These are phyloP conservation scores for Phylloscopus collybita DNA, from an alignment of 2,797 vertebrate genomes.

Conservation along the genomic window DNA sequence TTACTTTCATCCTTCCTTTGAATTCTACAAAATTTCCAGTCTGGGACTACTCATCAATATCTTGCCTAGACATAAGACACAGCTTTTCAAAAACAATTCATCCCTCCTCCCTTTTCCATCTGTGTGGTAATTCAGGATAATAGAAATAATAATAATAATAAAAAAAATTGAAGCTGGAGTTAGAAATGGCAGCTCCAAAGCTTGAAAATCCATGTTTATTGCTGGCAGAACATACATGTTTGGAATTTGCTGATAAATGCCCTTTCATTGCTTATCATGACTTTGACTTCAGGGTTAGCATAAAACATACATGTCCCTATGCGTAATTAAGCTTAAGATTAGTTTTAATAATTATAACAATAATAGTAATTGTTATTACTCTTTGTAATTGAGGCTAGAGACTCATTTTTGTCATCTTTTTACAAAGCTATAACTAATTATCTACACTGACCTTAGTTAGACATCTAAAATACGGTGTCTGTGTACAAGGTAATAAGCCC, in stretches of 20 bases:
- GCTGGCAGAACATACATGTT: not conserved
- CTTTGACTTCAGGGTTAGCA: not conserved
- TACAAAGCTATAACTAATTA: not conserved
- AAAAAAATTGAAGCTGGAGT: not conserved
- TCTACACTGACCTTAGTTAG: not conserved
- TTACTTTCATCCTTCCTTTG: conserved; percentile 47
- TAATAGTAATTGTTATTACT: not conserved
- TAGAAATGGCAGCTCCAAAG: not conserved
- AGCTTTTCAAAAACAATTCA: conserved; percentile 5
- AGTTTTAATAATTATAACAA: not conserved
- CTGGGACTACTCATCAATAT: conserved; percentile 11
- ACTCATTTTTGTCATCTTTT: not conserved
- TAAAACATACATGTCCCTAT: not conserved
- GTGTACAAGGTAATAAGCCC: not conserved
- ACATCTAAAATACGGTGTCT: not conserved
- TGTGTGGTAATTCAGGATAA: not conserved
- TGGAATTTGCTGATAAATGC: not conserved
- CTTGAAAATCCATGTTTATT: not conserved
- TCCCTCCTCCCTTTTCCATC: not conserved
- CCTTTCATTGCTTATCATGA: not conserved
- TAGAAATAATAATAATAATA: conserved; percentile 2
- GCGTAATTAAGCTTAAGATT: not conserved
- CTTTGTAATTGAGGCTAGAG: not conserved
- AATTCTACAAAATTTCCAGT: conserved; percentile 53
- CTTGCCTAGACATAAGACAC: conserved; percentile 20